These are phyloP conservation scores for Cariama cristata DNA, from an alignment of 2,113 vertebrate genomes.

Conservation along the genomic window DNA sequence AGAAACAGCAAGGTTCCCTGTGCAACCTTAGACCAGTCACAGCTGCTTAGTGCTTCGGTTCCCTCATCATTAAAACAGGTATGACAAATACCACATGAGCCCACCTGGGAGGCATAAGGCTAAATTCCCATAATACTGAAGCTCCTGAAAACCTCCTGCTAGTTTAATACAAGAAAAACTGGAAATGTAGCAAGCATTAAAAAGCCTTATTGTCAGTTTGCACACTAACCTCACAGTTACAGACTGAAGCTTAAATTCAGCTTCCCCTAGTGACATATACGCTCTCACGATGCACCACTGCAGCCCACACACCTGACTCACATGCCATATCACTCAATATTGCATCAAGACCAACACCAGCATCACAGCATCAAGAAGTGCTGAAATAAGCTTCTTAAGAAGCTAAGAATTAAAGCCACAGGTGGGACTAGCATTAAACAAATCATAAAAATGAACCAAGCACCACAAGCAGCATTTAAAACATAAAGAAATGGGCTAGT, in stretches of 20 bases:
- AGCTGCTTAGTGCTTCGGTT: not conserved
- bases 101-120: not conserved
- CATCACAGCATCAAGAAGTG: fast-evolving
- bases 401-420: not conserved
- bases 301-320: not conserved
- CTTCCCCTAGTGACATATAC: fast-evolving
- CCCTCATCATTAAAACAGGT: not conserved
- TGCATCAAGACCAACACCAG: not conserved
- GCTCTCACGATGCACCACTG: not conserved
- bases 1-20: not conserved
- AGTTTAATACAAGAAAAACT: not conserved
- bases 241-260: not conserved
- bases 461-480: not conserved
- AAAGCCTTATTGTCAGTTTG: fast-evolving
- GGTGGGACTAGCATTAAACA: not conserved
- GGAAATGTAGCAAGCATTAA: fast-evolving
- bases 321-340: fast-evolving
- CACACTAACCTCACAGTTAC: fast-evolving
- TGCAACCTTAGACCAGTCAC: not conserved
- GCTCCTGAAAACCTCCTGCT: not conserved
- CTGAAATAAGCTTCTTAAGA: not conserved
- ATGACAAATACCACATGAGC: not conserved
- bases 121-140: not conserved
- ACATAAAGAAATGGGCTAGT: slow-evolving; percentile 61
- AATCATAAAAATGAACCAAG: fast-evolving